A percentile compares a stretch with the other conserved stretches of the same genome.
These are phyloP conservation scores for Vespertilio murinus DNA, from an alignment of 2,797 vertebrate genomes.

Conservation along the genomic window DNA sequence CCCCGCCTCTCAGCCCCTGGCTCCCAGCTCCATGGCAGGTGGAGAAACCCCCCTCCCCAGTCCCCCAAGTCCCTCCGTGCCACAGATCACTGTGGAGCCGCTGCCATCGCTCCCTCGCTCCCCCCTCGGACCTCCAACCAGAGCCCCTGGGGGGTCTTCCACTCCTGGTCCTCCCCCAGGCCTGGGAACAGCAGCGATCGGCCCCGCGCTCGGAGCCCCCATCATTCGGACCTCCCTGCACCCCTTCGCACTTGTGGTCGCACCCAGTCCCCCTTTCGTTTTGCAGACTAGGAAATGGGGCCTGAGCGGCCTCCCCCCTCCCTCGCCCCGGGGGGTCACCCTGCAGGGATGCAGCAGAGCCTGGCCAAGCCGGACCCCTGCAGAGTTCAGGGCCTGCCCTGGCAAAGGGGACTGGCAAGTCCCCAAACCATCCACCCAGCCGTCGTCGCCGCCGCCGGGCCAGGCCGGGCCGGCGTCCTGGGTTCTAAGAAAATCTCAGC, in stretches of 20 bases:
- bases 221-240: not conserved
- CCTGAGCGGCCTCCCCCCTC: not conserved
- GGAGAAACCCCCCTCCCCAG: too few relatives aligned
- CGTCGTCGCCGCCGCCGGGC: not conserved
- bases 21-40: not conserved
- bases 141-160: not conserved
- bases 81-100: not conserved
- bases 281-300: not conserved
- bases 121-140: not conserved
- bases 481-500: not conserved
- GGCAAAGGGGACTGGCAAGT: not conserved
- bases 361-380: not conserved
- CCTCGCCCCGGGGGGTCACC: not conserved
- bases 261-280: not conserved
- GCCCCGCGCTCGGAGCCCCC: accelerated
- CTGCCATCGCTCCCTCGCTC: not conserved
- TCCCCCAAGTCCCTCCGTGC: not conserved
- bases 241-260: not conserved
- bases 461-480: too few relatives aligned
- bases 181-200: not conserved
- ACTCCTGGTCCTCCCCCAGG: not conserved
- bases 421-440: not conserved
- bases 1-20: not conserved
- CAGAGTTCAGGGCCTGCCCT: not conserved
- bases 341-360: not conserved